Evolutionary conservation across 2,113 vertebrate species (phyloP).

Genomic region (Peromyscus leucopus): DNA sequence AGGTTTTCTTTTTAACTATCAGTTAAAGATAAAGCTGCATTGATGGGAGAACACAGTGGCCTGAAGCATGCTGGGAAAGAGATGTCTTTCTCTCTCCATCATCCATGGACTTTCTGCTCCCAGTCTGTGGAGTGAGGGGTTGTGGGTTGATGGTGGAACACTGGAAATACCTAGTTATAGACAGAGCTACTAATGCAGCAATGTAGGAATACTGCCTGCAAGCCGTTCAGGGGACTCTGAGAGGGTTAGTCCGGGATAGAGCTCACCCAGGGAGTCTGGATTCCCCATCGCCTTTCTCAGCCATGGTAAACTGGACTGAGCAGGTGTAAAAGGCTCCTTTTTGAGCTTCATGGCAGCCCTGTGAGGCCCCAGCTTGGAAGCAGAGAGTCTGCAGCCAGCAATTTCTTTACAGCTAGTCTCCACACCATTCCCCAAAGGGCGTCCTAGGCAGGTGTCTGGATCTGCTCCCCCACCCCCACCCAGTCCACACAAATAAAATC

Average conservation of each 20-base stretch:
- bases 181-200: rapidly evolving
- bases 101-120: rapidly evolving
- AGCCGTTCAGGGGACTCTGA: not conserved
- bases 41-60: rapidly evolving
- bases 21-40: slow-evolving; percentile 17
- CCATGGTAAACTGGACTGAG: not conserved
- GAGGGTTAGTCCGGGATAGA: no score
- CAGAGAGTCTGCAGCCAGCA: slow-evolving; percentile 32
- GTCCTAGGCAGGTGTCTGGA: slow-evolving; percentile 75
- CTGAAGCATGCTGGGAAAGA: not conserved
- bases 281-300: rapidly evolving
- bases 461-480: not conserved
- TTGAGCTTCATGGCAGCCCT: not conserved
- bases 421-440: slow-evolving; percentile 61
- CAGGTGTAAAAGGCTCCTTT: not conserved
- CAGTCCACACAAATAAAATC: slow-evolving; percentile 82
- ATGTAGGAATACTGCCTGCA: rapidly evolving
- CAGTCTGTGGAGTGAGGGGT: not conserved
- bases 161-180: not conserved
- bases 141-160: not conserved
- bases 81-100: not conserved
- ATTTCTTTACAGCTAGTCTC: slow-evolving; percentile 65
- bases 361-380: not conserved
- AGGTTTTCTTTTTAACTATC: not conserved
- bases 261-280: not conserved